Conservation (phyloP, 2,797 vertebrate genomes). For the Syndactyla subalaris region DNA sequence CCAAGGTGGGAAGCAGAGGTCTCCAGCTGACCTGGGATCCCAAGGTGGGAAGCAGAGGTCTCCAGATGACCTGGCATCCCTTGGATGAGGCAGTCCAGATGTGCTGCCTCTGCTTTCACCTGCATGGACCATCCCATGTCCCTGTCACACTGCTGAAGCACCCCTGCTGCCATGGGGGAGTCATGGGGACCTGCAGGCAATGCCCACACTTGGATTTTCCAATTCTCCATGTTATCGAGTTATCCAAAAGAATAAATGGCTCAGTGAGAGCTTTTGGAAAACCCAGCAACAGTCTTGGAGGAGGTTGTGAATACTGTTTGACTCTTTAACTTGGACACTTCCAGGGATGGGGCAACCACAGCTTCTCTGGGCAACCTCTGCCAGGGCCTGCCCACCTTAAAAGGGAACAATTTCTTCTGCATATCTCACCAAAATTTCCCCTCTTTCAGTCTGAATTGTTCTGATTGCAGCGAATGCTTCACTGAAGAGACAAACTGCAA, state of each 20-base stretch:
- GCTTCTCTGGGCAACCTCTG: neutral
- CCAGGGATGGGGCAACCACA: neutral
- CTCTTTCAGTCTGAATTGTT: neutral
- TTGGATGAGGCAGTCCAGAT: neutral
- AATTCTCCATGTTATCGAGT: neutral
- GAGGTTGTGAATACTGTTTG: neutral
- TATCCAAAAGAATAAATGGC: neutral
- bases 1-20: too few species aligned
- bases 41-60: neutral
- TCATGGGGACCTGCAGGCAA: neutral
- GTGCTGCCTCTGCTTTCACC: neutral
- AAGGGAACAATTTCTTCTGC: neutral
- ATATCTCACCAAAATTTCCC: neutral
- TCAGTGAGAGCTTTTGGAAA: neutral
- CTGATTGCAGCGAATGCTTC: neutral
- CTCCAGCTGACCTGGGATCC: neutral
- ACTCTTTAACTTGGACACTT: accelerated
- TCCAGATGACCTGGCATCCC: neutral
- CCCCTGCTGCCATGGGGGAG: accelerated
- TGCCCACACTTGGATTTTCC: neutral
- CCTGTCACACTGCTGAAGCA: neutral
- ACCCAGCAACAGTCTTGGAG: neutral
- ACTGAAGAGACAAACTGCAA: neutral
- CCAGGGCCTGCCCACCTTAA: neutral
- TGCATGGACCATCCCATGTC: accelerated